A percentile compares a stretch with the other conserved stretches of the same genome.
phyloP scores from a whole-genome alignment of 2,113 vertebrate genomes.

The Puntigrus tetrazona region DNA sequence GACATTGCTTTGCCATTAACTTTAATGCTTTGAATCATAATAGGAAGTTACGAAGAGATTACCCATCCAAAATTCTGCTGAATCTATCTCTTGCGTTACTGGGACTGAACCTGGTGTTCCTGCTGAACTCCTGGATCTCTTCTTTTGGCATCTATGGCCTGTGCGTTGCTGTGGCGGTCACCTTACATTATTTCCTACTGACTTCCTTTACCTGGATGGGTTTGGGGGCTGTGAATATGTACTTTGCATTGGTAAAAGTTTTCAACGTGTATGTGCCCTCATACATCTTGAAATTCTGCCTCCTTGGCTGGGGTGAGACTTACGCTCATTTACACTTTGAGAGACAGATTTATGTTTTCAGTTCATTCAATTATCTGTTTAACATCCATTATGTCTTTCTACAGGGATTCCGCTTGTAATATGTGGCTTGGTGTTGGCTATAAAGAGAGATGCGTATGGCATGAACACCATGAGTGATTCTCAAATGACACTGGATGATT shows the following conservation, averaged over 20 bases:
- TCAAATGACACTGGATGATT: slow-evolving; percentile 57
- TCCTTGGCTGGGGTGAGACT: slow-evolving; percentile 86
- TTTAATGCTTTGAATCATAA: neutral
- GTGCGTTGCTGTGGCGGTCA: slow-evolving; percentile 72
- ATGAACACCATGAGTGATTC: slow-evolving; percentile 44
- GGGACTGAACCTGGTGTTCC: slow-evolving; percentile 83
- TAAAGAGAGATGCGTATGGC: slow-evolving; percentile 81
- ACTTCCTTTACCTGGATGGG: slow-evolving; percentile 91
- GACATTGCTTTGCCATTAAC: neutral
- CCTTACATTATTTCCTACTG: slow-evolving; percentile 87
- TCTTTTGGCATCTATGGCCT: slow-evolving; percentile 72
- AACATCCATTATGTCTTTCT: neutral
- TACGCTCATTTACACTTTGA: neutral
- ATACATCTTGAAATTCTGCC: slow-evolving; percentile 87
- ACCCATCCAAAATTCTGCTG: slow-evolving; percentile 89
- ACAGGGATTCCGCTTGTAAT: slow-evolving; percentile 84
- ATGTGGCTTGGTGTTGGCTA: slow-evolving; percentile 74
- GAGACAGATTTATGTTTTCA: neutral
- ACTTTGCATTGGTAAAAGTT: slow-evolving; percentile 87
- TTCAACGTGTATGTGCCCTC: slow-evolving; percentile 87
- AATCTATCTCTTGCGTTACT: slow-evolving; percentile 83
- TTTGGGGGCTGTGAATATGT: slow-evolving; percentile 87
- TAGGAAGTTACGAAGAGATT: slow-evolving; percentile 84
- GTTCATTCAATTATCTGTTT: neutral
- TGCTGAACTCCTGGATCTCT: slow-evolving; percentile 84